Conservation (phyloP, 2,113 vertebrate species). For the Tychaedon coryphoeus region DNA sequence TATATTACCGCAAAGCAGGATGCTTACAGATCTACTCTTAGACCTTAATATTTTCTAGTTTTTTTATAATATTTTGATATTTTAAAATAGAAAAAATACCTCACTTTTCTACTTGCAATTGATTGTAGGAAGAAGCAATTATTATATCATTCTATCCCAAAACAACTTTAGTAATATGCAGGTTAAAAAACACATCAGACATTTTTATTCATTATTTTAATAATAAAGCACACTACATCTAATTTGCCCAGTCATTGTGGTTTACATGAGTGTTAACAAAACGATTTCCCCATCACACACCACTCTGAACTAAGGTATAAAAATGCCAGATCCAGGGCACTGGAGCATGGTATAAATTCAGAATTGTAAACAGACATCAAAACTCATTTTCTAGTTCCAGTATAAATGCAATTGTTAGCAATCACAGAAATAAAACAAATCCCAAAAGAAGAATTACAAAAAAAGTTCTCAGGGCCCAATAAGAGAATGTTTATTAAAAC, state of each 20-base stretch:
- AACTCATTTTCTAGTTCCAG: neutral
- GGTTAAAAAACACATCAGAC: accelerated
- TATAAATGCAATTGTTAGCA: neutral
- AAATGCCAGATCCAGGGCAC: neutral
- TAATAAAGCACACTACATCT: neutral
- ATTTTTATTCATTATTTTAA: neutral
- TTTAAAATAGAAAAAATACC: neutral
- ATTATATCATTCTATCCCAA: neutral
- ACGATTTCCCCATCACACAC: neutral
- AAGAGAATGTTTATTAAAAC: neutral
- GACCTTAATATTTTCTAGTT: neutral
- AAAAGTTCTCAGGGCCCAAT: neutral
- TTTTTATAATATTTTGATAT: neutral
- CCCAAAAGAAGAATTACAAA: neutral
- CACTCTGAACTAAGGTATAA: neutral
- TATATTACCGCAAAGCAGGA: neutral
- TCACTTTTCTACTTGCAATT: neutral
- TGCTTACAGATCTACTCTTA: neutral
- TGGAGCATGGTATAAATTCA: neutral
- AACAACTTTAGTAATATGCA: neutral
- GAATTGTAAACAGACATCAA: neutral
- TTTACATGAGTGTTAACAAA: neutral
- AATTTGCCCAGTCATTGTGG: neutral
- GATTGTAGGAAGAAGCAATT: neutral
- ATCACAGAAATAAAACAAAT: neutral